Evolutionary conservation across 2,888 invertebrate species (phyloP).

Genomic region (Drosophila fungiperda): DNA sequence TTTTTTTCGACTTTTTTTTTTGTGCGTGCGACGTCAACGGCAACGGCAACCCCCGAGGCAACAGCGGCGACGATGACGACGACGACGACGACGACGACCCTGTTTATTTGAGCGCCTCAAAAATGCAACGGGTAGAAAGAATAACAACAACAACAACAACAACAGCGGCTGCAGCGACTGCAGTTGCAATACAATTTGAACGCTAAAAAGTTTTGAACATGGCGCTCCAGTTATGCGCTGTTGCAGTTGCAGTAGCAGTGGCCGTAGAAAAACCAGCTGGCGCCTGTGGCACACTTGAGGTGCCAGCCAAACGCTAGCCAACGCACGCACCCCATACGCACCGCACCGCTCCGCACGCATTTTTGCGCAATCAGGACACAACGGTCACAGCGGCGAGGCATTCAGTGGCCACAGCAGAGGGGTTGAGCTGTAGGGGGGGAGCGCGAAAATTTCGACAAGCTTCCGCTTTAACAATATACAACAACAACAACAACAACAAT

Average conservation of each 20-base stretch:
- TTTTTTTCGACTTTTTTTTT: constrained; percentile 76
- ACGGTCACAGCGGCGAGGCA: constrained; percentile 22
- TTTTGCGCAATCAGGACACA: constrained; percentile 73
- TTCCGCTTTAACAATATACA: constrained; percentile 52
- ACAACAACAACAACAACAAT: constrained; percentile 19
- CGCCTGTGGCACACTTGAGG: constrained; percentile 63
- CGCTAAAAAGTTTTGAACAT: constrained; percentile 78
- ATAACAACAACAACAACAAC: constrained; percentile 46
- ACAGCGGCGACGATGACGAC: constrained; percentile 62
- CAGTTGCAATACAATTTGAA: constrained; percentile 75
- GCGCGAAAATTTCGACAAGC: constrained; percentile 32
- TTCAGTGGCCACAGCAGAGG: neutral
- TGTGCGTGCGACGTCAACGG: constrained; percentile 69
- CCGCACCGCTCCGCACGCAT: constrained; percentile 68
- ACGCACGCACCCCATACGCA: constrained; percentile 45
- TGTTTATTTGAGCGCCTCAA: constrained; percentile 78
- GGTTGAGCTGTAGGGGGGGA: constrained; percentile 20
- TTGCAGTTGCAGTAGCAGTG: constrained; percentile 49
- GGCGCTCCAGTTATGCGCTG: constrained; percentile 77
- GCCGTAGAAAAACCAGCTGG: constrained; percentile 8
- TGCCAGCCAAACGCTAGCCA: constrained; percentile 26
- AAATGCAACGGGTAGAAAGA: constrained; percentile 61
- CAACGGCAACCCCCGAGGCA: constrained; percentile 55
- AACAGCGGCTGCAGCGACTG: constrained; percentile 29
- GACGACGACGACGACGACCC: constrained; percentile 64